phyloP scores from a whole-genome alignment of 2,797 vertebrate species.

The Heteromormyrus szaboi region DNA sequence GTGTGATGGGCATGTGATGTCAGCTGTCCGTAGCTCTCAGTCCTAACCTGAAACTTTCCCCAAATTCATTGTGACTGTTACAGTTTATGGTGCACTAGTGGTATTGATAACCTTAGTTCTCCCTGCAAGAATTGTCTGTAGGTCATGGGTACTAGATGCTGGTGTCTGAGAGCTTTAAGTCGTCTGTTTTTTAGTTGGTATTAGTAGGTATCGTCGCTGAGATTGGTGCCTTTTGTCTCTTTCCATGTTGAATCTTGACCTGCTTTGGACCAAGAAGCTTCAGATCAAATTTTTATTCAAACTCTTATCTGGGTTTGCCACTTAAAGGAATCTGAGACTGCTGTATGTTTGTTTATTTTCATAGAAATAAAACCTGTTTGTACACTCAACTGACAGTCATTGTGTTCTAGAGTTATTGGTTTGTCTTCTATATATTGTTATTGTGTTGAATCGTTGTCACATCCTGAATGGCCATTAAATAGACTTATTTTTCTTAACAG shows the following conservation, averaged over 20 bases:
- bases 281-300: conserved; percentile 6
- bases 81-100: background rate
- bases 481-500: background rate
- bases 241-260: background rate
- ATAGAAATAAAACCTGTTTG: background rate
- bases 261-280: background rate
- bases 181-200: background rate
- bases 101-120: background rate
- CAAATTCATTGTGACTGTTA: background rate
- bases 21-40: background rate
- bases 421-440: background rate
- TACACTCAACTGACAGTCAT: background rate
- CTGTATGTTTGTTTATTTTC: background rate
- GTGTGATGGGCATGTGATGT: background rate
- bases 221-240: background rate
- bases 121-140: background rate
- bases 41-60: background rate
- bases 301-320: background rate
- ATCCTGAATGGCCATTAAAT: background rate
- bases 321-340: background rate
- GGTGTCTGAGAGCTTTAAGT: background rate
- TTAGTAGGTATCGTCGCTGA: background rate
- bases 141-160: background rate
- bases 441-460: background rate
- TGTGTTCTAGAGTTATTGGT: background rate